Evolutionary conservation across 1,140 invertebrate species (phyloP).

Genomic region (Caenorhabditis brenneri): DNA sequence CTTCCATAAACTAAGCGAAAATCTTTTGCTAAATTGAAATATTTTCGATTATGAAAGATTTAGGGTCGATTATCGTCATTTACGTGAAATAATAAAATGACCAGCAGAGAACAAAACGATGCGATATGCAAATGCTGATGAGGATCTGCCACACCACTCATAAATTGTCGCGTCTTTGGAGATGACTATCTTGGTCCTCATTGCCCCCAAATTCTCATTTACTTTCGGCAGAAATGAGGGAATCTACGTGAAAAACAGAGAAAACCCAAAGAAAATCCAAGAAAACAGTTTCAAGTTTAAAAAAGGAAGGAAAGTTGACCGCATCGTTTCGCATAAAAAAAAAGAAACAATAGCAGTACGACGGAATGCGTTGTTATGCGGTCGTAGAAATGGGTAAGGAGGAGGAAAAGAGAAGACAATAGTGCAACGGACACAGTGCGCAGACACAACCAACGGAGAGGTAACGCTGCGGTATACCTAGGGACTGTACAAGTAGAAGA

Average conservation of each 20-base stretch:
- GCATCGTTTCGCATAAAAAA: background rate
- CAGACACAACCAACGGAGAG: slow-evolving; percentile 35
- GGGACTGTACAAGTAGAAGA: background rate
- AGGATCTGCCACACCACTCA: slow-evolving; percentile 21
- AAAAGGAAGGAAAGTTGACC: background rate
- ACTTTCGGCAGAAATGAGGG: background rate
- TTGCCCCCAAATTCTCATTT: background rate
- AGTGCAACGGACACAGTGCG: slow-evolving; percentile 39
- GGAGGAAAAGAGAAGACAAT: background rate
- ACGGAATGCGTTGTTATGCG: background rate
- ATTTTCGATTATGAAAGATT: background rate
- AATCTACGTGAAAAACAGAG: background rate
- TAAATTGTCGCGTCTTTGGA: slow-evolving; percentile 33
- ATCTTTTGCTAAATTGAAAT: too few species aligned
- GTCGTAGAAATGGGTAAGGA: background rate
- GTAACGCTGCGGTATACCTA: background rate
- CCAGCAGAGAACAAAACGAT: background rate
- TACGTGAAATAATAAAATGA: background rate
- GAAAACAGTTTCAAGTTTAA: background rate
- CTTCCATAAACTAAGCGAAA: too few species aligned
- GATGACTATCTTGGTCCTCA: background rate
- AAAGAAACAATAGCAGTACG: background rate
- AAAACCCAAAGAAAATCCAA: background rate
- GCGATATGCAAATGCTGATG: background rate
- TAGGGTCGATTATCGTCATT: slow-evolving; percentile 1